Evolutionary conservation across 2,797 vertebrate genomes (phyloP).

Genomic region (Crypturellus tataupa): DNA sequence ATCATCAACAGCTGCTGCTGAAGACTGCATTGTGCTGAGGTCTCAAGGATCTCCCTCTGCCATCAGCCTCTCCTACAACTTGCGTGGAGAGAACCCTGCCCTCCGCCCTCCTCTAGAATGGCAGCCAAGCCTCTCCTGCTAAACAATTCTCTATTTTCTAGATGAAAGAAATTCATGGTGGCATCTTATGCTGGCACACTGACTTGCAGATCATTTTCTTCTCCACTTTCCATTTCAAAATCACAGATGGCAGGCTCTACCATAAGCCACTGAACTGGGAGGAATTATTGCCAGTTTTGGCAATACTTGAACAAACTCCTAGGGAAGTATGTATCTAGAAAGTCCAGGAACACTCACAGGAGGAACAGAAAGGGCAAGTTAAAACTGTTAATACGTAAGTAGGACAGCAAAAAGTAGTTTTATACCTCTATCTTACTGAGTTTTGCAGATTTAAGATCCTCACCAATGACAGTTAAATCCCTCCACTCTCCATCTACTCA

Average conservation of each 20-base stretch:
- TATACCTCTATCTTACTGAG: not conserved
- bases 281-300: not conserved
- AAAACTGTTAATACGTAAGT: not conserved
- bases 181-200: not conserved
- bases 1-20: not conserved
- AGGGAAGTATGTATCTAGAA: not conserved
- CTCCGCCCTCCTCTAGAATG: not conserved
- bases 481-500: not conserved
- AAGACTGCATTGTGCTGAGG: not conserved
- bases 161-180: conserved; percentile 54
- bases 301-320: conserved; percentile 48
- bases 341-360: conserved; percentile 45
- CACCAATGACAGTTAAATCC: not conserved
- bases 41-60: not conserved
- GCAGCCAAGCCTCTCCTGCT: not conserved
- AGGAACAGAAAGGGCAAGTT: conserved; percentile 17
- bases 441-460: not conserved
- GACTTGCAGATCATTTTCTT: conserved; percentile 47
- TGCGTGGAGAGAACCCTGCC: not conserved
- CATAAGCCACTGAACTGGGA: conserved; percentile 20
- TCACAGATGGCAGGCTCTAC: conserved; percentile 59
- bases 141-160: not conserved
- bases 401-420: not conserved
- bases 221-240: conserved; percentile 26
- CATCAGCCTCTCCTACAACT: not conserved